phyloP scores from a whole-genome alignment of 2,888 invertebrate species.

The Cataglyphis albicans region DNA sequence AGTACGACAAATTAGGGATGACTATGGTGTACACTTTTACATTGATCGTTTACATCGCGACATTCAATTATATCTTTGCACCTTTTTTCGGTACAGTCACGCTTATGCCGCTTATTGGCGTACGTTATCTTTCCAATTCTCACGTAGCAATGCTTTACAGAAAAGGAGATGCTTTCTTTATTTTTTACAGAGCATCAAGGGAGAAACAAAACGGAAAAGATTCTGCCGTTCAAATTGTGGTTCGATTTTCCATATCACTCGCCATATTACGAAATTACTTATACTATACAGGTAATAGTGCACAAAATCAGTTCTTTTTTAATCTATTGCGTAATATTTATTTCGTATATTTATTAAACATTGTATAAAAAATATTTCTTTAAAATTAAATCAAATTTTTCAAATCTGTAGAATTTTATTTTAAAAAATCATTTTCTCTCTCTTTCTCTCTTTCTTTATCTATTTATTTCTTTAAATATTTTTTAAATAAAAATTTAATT shows the following conservation, averaged over 20 bases:
- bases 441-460: background rate
- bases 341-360: background rate
- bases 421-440: background rate
- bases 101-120: background rate
- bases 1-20: slow-evolving; percentile 55
- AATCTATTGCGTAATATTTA: background rate
- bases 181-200: slow-evolving; percentile 64
- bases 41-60: slow-evolving; percentile 61
- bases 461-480: background rate
- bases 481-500: background rate
- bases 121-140: background rate
- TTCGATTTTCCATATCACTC: slow-evolving; percentile 66
- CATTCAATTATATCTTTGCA: slow-evolving; percentile 65
- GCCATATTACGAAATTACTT: slow-evolving; percentile 73
- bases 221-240: slow-evolving; percentile 74
- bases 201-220: slow-evolving; percentile 70
- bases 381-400: background rate
- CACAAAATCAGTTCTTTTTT: background rate
- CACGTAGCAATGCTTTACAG: background rate
- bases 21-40: slow-evolving; percentile 64
- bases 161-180: background rate
- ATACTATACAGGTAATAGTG: slow-evolving; percentile 40
- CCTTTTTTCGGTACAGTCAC: slow-evolving; percentile 69
- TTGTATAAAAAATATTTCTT: background rate
- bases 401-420: background rate